These are phyloP conservation scores for Rhyacophila evoluta DNA, from an alignment of 2,888 invertebrate species.

Conservation along the genomic window DNA sequence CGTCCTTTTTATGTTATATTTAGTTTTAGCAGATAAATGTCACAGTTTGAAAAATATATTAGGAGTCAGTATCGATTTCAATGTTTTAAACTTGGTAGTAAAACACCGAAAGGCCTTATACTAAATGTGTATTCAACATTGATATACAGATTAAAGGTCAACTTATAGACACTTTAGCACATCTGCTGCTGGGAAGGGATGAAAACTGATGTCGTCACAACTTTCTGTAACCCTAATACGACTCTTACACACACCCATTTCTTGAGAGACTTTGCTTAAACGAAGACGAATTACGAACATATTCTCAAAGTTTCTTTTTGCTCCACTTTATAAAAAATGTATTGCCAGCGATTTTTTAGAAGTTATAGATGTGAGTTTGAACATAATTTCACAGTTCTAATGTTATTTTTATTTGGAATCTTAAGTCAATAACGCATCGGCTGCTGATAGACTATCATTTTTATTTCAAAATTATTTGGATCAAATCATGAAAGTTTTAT, in stretches of 20 bases:
- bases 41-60: too few relatives aligned
- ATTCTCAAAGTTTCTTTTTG: not conserved
- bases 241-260: not conserved
- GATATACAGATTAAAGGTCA: constrained; percentile 40
- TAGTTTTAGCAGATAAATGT: too few relatives aligned
- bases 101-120: not conserved
- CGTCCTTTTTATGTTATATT: too few relatives aligned
- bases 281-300: constrained; percentile 33
- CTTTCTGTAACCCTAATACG: constrained; percentile 25
- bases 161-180: constrained; percentile 35
- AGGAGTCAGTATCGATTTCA: not conserved
- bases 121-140: constrained; percentile 25
- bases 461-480: too few relatives aligned
- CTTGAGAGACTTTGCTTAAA: not conserved
- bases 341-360: too few relatives aligned
- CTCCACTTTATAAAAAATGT: not conserved
- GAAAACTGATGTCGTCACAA: constrained; percentile 38
- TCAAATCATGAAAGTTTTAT: too few relatives aligned
- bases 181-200: constrained; percentile 30
- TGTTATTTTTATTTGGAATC: too few relatives aligned
- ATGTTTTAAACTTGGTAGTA: not conserved
- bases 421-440: too few relatives aligned
- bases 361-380: too few relatives aligned
- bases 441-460: too few relatives aligned
- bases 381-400: too few relatives aligned